These are phyloP conservation scores for Drosophila navojoa DNA, from an alignment of 1,140 invertebrate species.

Conservation along the genomic window DNA sequence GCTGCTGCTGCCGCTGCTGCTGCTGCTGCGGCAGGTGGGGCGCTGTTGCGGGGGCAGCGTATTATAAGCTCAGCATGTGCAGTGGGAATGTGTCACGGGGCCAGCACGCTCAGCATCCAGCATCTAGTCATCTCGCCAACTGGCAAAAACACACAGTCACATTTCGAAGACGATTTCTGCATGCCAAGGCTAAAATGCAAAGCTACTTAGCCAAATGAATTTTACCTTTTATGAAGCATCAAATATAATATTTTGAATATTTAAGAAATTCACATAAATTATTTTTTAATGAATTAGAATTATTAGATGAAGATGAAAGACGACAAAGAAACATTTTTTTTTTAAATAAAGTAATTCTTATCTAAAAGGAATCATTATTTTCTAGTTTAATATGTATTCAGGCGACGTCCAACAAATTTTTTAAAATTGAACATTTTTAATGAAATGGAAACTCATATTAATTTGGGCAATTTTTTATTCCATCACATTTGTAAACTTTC, in stretches of 20 bases:
- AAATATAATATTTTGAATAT: not conserved
- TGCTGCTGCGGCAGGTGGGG: constrained; percentile 10
- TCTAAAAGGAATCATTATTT: too few species aligned
- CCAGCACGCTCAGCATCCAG: constrained; percentile 63
- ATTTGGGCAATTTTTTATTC: too few species aligned
- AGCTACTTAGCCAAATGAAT: constrained; percentile 19
- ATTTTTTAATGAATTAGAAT: too few species aligned
- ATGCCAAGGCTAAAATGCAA: constrained; percentile 16
- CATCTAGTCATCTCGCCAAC: not conserved
- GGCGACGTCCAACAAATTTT: too few species aligned
- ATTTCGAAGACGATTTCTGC: constrained; percentile 13
- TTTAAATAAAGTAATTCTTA: too few species aligned
- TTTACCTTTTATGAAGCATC: constrained; percentile 1
- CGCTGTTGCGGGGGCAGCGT: constrained; percentile 19
- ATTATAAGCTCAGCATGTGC: constrained; percentile 65
- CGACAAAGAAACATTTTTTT: too few species aligned
- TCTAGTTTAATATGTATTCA: too few species aligned
- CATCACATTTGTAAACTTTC: too few species aligned
- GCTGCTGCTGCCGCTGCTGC: constrained; percentile 17
- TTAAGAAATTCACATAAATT: not conserved
- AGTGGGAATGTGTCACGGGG: constrained; percentile 77
- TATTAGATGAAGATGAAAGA: too few species aligned
- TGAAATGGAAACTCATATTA: too few species aligned
- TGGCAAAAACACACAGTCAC: constrained; percentile 3
- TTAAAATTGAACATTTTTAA: too few species aligned